These are phyloP conservation scores for Chouioia cunea DNA, from an alignment of 2,888 invertebrate species.

Conservation along the genomic window DNA sequence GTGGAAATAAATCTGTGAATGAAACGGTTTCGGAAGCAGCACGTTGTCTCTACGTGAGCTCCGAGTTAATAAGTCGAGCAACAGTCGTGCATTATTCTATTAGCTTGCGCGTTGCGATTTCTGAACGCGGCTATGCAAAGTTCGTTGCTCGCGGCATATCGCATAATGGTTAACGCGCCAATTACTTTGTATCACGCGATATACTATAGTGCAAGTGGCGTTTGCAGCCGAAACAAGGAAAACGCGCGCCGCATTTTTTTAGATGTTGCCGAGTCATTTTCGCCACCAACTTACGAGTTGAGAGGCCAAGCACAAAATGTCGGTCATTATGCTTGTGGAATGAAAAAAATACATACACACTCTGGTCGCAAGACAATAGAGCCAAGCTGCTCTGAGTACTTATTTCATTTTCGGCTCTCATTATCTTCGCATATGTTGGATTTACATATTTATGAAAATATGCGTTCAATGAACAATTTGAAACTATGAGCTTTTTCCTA, in stretches of 20 bases:
- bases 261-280: constrained; percentile 8
- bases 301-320: constrained; percentile 40
- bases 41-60: constrained; percentile 12
- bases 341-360: constrained; percentile 7
- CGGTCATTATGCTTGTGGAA: constrained; percentile 34
- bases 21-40: constrained; percentile 5
- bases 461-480: not conserved
- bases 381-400: not conserved
- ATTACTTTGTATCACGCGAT: not conserved
- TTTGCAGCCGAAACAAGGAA: not conserved
- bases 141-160: too few species aligned
- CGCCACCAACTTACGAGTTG: constrained; percentile 1
- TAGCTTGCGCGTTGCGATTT: not conserved
- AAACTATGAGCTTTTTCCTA: too few species aligned
- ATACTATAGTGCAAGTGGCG: too few species aligned
- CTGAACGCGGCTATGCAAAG: too few species aligned
- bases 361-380: too few species aligned
- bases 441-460: not conserved
- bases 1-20: constrained; percentile 3
- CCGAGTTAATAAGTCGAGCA: constrained; percentile 20
- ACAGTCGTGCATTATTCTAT: constrained; percentile 20
- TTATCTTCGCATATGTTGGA: not conserved
- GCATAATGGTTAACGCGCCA: not conserved
- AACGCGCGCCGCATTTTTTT: not conserved
- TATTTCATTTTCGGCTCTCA: not conserved